Evolutionary conservation across 2,797 vertebrate genomes (phyloP).

Genomic region (Diceros bicornis): DNA sequence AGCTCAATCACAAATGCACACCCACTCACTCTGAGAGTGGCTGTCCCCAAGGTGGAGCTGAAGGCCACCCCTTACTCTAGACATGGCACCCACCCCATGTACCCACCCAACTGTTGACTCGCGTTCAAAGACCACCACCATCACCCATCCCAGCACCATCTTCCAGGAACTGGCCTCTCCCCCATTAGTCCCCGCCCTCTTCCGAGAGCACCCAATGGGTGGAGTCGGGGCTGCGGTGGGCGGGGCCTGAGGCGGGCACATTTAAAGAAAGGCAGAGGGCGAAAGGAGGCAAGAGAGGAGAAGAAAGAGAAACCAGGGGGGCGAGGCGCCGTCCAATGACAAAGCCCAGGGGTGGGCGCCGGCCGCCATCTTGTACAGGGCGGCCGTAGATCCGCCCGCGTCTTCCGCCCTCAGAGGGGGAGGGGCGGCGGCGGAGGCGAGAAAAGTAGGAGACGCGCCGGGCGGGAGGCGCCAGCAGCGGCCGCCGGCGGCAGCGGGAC

Average conservation of each 20-base stretch:
- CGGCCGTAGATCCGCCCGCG: slow-evolving; percentile 72
- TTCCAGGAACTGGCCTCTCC: slow-evolving; percentile 76
- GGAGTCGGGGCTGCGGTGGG: slow-evolving; percentile 70
- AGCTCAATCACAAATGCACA: slow-evolving; percentile 34
- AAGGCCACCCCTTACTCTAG: not conserved
- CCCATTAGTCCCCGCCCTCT: slow-evolving; percentile 75
- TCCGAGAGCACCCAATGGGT: slow-evolving; percentile 81
- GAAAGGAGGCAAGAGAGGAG: slow-evolving; percentile 78
- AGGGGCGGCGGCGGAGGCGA: slow-evolving; percentile 82
- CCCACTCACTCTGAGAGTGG: not conserved
- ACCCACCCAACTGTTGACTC: slow-evolving; percentile 68
- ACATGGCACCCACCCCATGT: not conserved
- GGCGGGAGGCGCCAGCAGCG: slow-evolving; percentile 68
- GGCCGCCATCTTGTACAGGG: slow-evolving; percentile 88
- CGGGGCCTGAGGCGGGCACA: slow-evolving; percentile 79
- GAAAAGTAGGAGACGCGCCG: slow-evolving; percentile 79
- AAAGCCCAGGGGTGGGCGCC: slow-evolving; percentile 86
- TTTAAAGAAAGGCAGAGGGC: slow-evolving; percentile 83
- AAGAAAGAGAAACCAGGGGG: slow-evolving; percentile 83
- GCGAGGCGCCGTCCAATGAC: slow-evolving; percentile 80
- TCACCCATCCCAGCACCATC: slow-evolving; percentile 72
- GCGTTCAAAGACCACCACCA: slow-evolving; percentile 84
- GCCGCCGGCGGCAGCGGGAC: slow-evolving; percentile 47
- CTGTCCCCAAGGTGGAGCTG: not conserved
- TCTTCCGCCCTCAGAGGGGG: slow-evolving; percentile 84